A percentile compares a stretch with the other conserved stretches of the same genome.
Evolutionary conservation across 2,797 vertebrate species (phyloP).

Genomic region (Pogoniulus pusillus): DNA sequence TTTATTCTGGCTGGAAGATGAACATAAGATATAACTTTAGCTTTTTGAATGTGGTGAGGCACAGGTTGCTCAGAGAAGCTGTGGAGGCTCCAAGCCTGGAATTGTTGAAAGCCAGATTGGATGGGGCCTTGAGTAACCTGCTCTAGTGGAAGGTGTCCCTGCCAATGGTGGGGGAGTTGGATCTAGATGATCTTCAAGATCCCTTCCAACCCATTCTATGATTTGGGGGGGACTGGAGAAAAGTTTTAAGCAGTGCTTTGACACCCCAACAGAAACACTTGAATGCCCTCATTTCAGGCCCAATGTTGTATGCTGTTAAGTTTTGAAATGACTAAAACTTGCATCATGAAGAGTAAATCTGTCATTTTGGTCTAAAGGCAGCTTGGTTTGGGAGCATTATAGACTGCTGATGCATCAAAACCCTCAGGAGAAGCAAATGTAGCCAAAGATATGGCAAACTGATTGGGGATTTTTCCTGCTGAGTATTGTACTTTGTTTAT

Average conservation of each 20-base stretch:
- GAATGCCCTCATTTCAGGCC: background rate
- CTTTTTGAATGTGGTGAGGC: background rate
- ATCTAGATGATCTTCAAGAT: too few relatives aligned
- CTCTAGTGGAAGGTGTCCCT: too few relatives aligned
- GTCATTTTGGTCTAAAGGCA: background rate
- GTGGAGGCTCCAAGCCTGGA: too few relatives aligned
- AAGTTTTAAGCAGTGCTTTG: background rate
- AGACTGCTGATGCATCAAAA: background rate
- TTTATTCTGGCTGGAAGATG: background rate
- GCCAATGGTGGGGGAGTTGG: too few relatives aligned
- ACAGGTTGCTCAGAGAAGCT: too few relatives aligned
- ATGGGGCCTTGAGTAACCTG: too few relatives aligned
- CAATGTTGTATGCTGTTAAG: background rate
- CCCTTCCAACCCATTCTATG: too few relatives aligned
- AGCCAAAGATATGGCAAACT: background rate
- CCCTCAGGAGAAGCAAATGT: background rate
- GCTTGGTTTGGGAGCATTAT: background rate
- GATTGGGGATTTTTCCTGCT: background rate
- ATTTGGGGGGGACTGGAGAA: background rate
- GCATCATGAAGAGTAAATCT: background rate
- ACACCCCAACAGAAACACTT: background rate
- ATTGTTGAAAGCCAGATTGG: too few relatives aligned
- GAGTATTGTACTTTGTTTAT: background rate
- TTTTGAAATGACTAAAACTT: background rate
- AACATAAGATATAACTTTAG: background rate